These are phyloP conservation scores for Neoaliturus tenellus DNA, from an alignment of 2,888 invertebrate species.

Conservation along the genomic window DNA sequence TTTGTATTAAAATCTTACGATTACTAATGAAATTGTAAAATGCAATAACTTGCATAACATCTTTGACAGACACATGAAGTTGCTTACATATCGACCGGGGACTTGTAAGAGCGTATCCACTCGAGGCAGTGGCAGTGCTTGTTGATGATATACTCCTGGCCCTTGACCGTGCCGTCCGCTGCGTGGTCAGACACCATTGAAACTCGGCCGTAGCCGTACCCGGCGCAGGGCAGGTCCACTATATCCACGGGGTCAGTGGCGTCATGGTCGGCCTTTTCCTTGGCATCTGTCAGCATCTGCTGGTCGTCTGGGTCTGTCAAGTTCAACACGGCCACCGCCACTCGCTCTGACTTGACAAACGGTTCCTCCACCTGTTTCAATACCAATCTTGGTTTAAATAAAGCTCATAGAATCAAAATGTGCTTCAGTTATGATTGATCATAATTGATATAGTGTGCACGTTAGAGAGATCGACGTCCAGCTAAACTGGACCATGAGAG, in stretches of 20 bases:
- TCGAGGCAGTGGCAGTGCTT: constrained; percentile 13
- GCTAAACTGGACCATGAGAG: too few species aligned
- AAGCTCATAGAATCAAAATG: not conserved
- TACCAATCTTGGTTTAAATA: not conserved
- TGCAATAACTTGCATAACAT: too few species aligned
- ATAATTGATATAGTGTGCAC: not conserved
- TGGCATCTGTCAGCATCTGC: too few species aligned
- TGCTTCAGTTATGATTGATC: not conserved
- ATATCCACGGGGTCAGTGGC: not conserved
- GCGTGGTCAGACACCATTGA: not conserved
- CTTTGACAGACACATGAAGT: too few species aligned
- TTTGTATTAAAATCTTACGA: too few species aligned
- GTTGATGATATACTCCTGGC: not conserved
- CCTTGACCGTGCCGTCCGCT: not conserved
- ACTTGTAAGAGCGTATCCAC: constrained; percentile 2
- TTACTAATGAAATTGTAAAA: too few species aligned
- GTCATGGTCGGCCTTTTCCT: not conserved
- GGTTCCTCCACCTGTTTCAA: not conserved
- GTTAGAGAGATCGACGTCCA: too few species aligned
- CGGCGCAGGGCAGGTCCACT: not conserved
- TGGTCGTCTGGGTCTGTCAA: not conserved
- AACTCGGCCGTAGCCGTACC: not conserved
- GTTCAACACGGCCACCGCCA: not conserved
- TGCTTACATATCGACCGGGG: constrained; percentile 1
- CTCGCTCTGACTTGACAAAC: not conserved